Evolutionary conservation across 2,797 vertebrate genomes (phyloP).

Genomic region (Arrhamphus sclerolepis): DNA sequence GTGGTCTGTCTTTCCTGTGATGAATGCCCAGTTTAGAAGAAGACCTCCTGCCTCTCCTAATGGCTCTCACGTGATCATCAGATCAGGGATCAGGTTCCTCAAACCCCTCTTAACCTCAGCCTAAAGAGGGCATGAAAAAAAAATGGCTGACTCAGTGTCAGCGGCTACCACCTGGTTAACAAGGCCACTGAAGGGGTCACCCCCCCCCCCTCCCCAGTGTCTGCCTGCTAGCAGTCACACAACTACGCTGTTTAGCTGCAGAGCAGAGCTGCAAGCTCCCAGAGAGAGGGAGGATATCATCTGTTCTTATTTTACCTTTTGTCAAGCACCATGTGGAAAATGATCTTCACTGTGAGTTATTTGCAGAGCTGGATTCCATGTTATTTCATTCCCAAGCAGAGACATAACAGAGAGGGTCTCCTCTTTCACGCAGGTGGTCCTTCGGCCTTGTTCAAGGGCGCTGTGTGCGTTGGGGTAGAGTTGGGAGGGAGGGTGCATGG

Average conservation of each 20-base stretch:
- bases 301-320: constrained; percentile 89
- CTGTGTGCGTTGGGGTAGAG: constrained; percentile 65
- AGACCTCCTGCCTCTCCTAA: constrained; percentile 54
- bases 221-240: constrained; percentile 30
- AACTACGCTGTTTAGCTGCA: constrained; percentile 32
- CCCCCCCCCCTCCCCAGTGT: constrained; percentile 5
- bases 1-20: constrained; percentile 34
- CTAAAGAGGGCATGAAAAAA: constrained; percentile 50
- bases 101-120: constrained; percentile 61
- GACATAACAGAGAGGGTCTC: constrained; percentile 89
- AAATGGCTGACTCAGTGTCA: constrained; percentile 58
- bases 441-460: constrained; percentile 85
- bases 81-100: constrained; percentile 62
- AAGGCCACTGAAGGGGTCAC: constrained; percentile 51
- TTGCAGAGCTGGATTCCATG: constrained; percentile 90
- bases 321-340: constrained; percentile 84
- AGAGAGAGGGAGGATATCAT: constrained; percentile 74
- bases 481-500: constrained; percentile 27
- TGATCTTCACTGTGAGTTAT: constrained; percentile 91
- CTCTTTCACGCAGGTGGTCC: constrained; percentile 90
- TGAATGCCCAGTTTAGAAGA: constrained; percentile 52
- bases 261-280: constrained; percentile 57
- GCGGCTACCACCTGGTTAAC: constrained; percentile 47
- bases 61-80: constrained; percentile 53
- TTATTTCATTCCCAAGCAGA: constrained; percentile 91